Conservation (phyloP, 2,113 vertebrate genomes). For the Erythrolamprus reginae region DNA sequence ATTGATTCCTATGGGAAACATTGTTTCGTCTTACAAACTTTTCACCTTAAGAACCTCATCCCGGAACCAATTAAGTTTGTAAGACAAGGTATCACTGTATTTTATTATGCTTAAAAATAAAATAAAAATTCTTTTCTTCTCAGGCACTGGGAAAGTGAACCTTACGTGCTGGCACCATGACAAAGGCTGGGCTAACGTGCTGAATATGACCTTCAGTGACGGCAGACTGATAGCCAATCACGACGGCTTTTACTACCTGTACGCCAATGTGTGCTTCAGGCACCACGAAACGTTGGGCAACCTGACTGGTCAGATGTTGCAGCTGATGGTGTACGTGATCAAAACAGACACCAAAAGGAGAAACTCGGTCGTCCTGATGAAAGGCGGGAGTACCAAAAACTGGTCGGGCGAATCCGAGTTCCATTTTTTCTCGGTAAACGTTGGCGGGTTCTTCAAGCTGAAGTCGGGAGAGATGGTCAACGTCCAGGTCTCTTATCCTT, state of each 20-base stretch:
- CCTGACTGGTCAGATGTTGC: conserved; percentile 72
- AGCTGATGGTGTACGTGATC: conserved; percentile 87
- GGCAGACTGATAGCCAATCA: conserved; percentile 79
- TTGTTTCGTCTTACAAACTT: no score
- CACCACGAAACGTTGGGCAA: conserved; percentile 72
- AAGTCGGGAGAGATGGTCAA: conserved; percentile 80
- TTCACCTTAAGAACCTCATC: no score
- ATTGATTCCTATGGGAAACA: no score
- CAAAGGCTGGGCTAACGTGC: conserved; percentile 74
- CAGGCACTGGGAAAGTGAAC: conserved; percentile 72
- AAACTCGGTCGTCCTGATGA: conserved; percentile 76
- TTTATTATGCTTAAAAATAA: no score
- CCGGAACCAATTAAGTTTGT: no score
- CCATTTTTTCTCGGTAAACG: conserved; percentile 93
- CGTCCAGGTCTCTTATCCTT: conserved; percentile 86
- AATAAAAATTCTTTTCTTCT: no score
- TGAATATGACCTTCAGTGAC: conserved; percentile 75
- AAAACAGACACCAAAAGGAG: conserved; percentile 79
- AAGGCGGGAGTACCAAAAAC: conserved; percentile 87
- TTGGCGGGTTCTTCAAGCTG: conserved; percentile 84
- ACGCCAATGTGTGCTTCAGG: conserved; percentile 93
- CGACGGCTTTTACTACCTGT: conserved; percentile 91
- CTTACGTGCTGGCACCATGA: conserved; percentile 81
- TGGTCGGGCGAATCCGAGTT: conserved; percentile 80
- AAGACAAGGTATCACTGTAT: no score